These are phyloP conservation scores for Leptopilina syphax DNA, from an alignment of 2,888 invertebrate genomes.

Conservation along the genomic window DNA sequence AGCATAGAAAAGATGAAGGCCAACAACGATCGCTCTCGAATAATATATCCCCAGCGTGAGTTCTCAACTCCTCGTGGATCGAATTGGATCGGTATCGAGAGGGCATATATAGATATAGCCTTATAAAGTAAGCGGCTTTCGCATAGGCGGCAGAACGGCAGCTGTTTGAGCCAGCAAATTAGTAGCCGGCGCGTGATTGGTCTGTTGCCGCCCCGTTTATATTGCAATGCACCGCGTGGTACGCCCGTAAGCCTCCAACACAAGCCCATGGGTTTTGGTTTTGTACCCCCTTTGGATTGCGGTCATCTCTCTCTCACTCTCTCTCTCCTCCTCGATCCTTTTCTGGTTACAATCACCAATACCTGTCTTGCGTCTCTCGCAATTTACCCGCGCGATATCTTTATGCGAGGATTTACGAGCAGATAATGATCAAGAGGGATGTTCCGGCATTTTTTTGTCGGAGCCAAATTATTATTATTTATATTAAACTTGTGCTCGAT, in stretches of 20 bases:
- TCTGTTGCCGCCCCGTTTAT: slow-evolving; percentile 76
- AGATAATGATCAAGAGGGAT: slow-evolving; percentile 75
- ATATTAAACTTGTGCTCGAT: slow-evolving; percentile 64
- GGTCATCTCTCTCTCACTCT: background rate
- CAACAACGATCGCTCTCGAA: too few species aligned
- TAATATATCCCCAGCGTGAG: slow-evolving; percentile 65
- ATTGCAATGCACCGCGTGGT: slow-evolving; percentile 69
- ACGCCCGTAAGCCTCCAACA: slow-evolving; percentile 48
- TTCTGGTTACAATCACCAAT: slow-evolving; percentile 41
- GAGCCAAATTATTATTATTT: slow-evolving; percentile 75
- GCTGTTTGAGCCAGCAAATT: slow-evolving; percentile 76
- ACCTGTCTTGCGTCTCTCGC: slow-evolving; percentile 59
- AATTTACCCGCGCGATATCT: slow-evolving; percentile 76
- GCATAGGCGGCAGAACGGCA: slow-evolving; percentile 75
- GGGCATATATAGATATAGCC: slow-evolving; percentile 56
- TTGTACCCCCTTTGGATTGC: slow-evolving; percentile 3
- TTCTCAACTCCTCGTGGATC: slow-evolving; percentile 55
- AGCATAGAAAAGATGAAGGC: slow-evolving; percentile 53
- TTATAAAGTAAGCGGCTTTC: slow-evolving; percentile 67
- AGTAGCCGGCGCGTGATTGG: slow-evolving; percentile 77
- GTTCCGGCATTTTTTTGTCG: slow-evolving; percentile 73
- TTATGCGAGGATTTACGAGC: slow-evolving; percentile 75
- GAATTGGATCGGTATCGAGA: slow-evolving; percentile 67
- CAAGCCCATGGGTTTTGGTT: background rate
- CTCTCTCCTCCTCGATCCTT: slow-evolving; percentile 50